Conservation (phyloP, 2,113 vertebrate genomes). For the Verasper variegatus region DNA sequence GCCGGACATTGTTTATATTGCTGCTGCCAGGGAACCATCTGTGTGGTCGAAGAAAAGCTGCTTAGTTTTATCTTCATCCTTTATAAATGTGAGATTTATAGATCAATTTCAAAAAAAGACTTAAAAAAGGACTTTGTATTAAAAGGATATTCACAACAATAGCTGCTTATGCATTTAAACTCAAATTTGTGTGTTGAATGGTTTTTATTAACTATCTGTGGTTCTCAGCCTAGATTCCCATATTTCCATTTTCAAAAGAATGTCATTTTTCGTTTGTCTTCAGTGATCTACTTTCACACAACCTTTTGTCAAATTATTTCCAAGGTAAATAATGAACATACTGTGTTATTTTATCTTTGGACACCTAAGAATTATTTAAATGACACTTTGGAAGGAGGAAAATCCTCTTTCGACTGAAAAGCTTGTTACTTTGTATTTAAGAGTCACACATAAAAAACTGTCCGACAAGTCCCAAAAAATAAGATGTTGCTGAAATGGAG, state of each 20-base stretch:
- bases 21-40: constrained; percentile 27
- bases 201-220: neutral
- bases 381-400: neutral
- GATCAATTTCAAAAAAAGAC: too few relatives aligned
- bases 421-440: neutral
- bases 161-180: neutral
- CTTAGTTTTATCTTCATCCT: neutral
- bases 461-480: too few relatives aligned
- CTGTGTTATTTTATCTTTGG: neutral
- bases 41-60: too few relatives aligned
- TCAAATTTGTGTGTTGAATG: neutral
- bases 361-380: neutral
- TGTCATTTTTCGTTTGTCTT: too few relatives aligned
- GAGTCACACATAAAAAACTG: neutral
- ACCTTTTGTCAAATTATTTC: too few relatives aligned
- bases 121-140: neutral
- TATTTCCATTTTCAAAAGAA: neutral
- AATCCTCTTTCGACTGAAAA: neutral
- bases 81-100: neutral
- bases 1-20: constrained; percentile 19
- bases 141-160: neutral
- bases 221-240: neutral
- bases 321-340: neutral
- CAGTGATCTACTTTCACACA: too few relatives aligned
- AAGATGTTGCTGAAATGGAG: too few relatives aligned